Evolutionary conservation across 2,797 vertebrate species (phyloP), one percentile per base, ranked within the genome.

Genomic region (Nyctalus aviator): DNA sequence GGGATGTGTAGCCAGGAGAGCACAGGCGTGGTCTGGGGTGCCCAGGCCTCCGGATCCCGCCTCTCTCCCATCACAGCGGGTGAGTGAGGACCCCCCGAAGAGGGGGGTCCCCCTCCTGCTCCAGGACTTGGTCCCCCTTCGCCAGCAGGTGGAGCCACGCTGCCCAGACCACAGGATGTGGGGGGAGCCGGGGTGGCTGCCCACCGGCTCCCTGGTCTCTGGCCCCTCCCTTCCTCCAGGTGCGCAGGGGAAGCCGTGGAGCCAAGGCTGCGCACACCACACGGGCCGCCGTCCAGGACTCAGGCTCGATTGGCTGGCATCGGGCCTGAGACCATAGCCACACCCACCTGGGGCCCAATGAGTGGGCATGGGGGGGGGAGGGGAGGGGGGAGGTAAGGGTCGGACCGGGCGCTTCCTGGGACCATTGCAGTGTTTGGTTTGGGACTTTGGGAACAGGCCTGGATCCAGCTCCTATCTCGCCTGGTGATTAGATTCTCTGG

Each of bases 361-460:
- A 64, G 64, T 62, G 57, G 57, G 25, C 25, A 14, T 62, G 57
- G 57, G 57, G 21, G 5, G 3, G 55, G 4, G 5, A 5, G 41
- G 14, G 4, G 1, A 1, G n/a, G 44, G 32, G 44, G 37, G 6
- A 48, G 53, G 35, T 41, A 50, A 12, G 20, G 76, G 10, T 55
- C 3, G 0, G 32, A 46, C 23, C 37, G 3, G 3, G 50, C 69
- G 14, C 7, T 30, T 85, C 53, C 76, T 1, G n/a, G 21, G 25
- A 23, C 77, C 69, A 17, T 76, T 95, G 94, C 93, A n/a, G n/a
- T 95, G 75, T 96, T 97, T 97, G 84, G 64, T 94, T 88, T 93
- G 91, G 94, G 57, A 55, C 84, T 95, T 72, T 48, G 8, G 46
- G 68, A 91, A 59, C 27, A 78, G 77, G 53, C 27, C 18, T 1